Base-by-base conservation (phyloP, 1,140 invertebrate genomes). In the Dolichoris vasculosae region DNA sequence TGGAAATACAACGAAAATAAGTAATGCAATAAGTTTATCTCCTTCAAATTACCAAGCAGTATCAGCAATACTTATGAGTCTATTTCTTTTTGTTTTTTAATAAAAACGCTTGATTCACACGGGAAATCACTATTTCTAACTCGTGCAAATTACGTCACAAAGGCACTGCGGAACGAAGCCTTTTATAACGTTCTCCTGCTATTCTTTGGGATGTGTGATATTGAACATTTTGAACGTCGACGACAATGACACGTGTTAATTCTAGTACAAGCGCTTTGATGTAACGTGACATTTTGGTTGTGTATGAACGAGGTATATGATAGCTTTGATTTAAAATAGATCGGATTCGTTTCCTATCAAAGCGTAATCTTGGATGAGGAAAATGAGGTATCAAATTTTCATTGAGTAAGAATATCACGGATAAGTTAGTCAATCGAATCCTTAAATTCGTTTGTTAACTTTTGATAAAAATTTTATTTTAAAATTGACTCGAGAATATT, bases 101-200 rank as follows among this genome's bases (percentile, higher is more conserved):
- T 63, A 63, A n/a, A 63, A 63, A 30, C n/a, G 30, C 26, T 8
- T n/a, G 20, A 63, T 63, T 63, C 26, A 63, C 6, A 63, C 48
- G 15, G 2, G 48, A 51, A 51, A 51, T 51, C 48, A 51, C 48
- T 51, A 2, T 8, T 63, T 3, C 20, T 67, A 13, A n/a, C 13
- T 23, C n/a, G 15, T 38, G 48, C 32, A 38, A 55, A 55, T 80
- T 64, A 80, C 38, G n/a, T 46, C 51, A 80, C 59, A 80, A 64
- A 64, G 26, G 35, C 38, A 80, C 26, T 80, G 43, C 26, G 59
- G 32, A 59, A 59, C 76, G 48, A 59, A 55, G 30, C 30, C 15
- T 78, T 78, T 78, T 55, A 48, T 30, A 78, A 38, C 38, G 35
- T 35, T 78, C 9, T 35, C 32, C n/a, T 59, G 46, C 55, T 35